phyloP scores from a whole-genome alignment of 2,797 vertebrate genomes.

The Bovichtus diacanthus region DNA sequence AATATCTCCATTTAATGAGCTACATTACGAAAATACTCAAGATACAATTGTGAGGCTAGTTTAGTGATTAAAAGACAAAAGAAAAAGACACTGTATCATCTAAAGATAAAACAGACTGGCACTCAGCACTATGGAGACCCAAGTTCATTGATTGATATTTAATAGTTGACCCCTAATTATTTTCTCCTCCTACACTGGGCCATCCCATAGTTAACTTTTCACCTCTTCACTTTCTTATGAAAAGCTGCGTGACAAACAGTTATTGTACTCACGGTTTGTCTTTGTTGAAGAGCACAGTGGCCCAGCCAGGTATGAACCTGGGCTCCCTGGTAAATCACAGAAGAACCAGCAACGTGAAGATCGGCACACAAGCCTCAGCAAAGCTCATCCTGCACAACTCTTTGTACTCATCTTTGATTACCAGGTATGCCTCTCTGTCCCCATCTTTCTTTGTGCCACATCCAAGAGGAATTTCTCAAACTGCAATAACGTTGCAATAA shows the following conservation, averaged over 20 bases:
- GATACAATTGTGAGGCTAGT: too few species aligned
- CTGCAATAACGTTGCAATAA: slow-evolving; percentile 75
- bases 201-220: not conserved
- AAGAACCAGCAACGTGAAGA: slow-evolving; percentile 87
- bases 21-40: not conserved
- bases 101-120: not conserved
- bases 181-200: not conserved
- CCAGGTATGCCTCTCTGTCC: slow-evolving; percentile 75
- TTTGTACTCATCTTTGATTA: slow-evolving; percentile 84
- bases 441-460: slow-evolving; percentile 60
- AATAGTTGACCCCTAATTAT: not conserved
- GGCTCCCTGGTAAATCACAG: slow-evolving; percentile 94
- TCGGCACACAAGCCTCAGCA: slow-evolving; percentile 84
- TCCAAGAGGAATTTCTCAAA: slow-evolving; percentile 86
- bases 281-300: slow-evolving; percentile 83
- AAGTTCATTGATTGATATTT: not conserved
- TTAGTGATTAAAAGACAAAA: not conserved
- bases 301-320: slow-evolving; percentile 92
- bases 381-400: slow-evolving; percentile 88
- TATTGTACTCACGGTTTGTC: slow-evolving; percentile 77
- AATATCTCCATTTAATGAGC: not conserved
- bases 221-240: not conserved
- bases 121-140: not conserved
- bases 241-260: not conserved
- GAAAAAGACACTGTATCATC: too few species aligned